phyloP scores from a whole-genome alignment of 1,140 invertebrate genomes.

The Lordiphosa stackelbergi region DNA sequence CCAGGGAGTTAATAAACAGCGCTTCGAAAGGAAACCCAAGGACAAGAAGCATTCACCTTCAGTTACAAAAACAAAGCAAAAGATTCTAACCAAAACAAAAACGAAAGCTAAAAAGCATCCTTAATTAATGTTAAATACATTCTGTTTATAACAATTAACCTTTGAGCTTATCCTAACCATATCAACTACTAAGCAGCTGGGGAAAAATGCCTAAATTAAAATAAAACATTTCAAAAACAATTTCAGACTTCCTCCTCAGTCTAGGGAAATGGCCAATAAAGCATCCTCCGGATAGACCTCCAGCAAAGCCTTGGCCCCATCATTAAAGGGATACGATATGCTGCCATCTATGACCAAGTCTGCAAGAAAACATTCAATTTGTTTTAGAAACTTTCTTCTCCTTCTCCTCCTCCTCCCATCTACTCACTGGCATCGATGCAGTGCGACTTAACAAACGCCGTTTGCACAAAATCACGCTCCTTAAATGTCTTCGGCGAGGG shows the following conservation, averaged over 20 bases:
- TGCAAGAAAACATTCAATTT: slow-evolving; percentile 37
- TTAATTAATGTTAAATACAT: slow-evolving; percentile 19
- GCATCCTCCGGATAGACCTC: slow-evolving; percentile 92
- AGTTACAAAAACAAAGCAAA: slow-evolving; percentile 22
- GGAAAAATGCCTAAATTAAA: slow-evolving; percentile 32
- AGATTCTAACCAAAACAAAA: slow-evolving; percentile 4
- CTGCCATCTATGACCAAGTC: slow-evolving; percentile 97
- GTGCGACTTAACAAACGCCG: slow-evolving; percentile 88
- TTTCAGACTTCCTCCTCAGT: slow-evolving; percentile 54
- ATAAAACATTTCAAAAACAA: slow-evolving; percentile 50
- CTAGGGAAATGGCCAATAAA: slow-evolving; percentile 87
- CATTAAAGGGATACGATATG: slow-evolving; percentile 95
- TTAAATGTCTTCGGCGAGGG: slow-evolving; percentile 84
- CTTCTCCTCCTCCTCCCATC: too few relatives aligned
- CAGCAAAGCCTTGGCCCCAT: slow-evolving; percentile 91
- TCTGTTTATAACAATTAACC: slow-evolving; percentile 41
- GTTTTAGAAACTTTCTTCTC: too few relatives aligned
- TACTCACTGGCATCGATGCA: slow-evolving; percentile 91
- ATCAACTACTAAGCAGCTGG: slow-evolving; percentile 41
- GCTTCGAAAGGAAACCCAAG: slow-evolving; percentile 41
- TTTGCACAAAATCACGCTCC: slow-evolving; percentile 83
- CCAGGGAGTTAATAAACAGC: slow-evolving; percentile 45
- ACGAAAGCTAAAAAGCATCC: not conserved
- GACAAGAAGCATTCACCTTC: slow-evolving; percentile 7
- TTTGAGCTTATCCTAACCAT: slow-evolving; percentile 47